phyloP scores from a whole-genome alignment of 2,113 vertebrate genomes.

The Catharus bicknelli region DNA sequence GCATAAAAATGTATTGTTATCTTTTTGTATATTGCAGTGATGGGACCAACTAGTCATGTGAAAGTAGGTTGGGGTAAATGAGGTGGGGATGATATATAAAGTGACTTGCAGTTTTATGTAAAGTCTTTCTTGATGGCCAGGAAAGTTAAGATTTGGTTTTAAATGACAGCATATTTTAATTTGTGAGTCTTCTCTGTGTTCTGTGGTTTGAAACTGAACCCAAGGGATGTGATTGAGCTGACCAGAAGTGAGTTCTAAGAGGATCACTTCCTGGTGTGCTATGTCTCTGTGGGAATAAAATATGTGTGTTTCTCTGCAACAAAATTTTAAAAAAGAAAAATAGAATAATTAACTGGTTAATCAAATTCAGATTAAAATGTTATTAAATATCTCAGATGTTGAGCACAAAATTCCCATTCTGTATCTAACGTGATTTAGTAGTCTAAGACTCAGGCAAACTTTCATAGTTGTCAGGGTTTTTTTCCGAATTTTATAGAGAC shows the following conservation, averaged over 20 bases:
- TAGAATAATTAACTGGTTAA: neutral
- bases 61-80: conserved; percentile 60
- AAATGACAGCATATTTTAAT: neutral
- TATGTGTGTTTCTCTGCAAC: neutral
- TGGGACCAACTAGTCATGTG: conserved; percentile 57
- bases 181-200: conserved; percentile 6
- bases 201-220: neutral
- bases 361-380: neutral
- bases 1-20: conserved; percentile 38
- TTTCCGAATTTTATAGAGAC: neutral
- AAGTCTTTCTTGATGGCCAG: conserved; percentile 23
- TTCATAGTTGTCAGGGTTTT: neutral
- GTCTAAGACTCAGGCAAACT: neutral
- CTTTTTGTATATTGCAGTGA: conserved; percentile 52
- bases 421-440: neutral
- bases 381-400: neutral
- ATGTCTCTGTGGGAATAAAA: neutral
- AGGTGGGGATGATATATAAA: conserved; percentile 53
- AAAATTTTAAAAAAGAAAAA: neutral
- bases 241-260: neutral
- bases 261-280: neutral
- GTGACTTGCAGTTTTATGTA: conserved; percentile 26
- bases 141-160: conserved; percentile 30
- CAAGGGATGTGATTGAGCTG: neutral
- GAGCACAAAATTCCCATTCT: neutral